Percentiles rank a stretch among this genome's conserved stretches.
These are phyloP conservation scores for Sesia apiformis DNA, from an alignment of 2,888 invertebrate genomes.

Conservation along the genomic window DNA sequence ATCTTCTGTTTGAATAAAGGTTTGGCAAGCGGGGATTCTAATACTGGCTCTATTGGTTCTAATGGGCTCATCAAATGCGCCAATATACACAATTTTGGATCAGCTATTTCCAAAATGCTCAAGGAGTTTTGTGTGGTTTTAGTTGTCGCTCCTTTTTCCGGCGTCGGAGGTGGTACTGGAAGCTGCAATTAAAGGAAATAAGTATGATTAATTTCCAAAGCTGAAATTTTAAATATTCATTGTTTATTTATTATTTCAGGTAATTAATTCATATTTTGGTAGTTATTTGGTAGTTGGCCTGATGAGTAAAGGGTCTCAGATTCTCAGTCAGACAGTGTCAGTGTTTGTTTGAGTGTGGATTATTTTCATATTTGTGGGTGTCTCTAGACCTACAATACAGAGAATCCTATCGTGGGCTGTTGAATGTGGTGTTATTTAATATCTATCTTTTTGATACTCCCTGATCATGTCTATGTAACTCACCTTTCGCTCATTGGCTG, in stretches of 20 bases:
- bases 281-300: too few species aligned
- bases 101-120: constrained; percentile 87
- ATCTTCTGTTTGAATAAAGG: constrained; percentile 85
- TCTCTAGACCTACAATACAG: too few species aligned
- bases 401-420: too few species aligned
- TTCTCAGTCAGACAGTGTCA: too few species aligned
- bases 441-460: too few species aligned
- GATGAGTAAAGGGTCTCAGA: too few species aligned
- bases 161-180: constrained; percentile 78
- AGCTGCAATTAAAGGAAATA: constrained; percentile 44
- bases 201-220: neutral
- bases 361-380: too few species aligned
- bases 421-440: too few species aligned
- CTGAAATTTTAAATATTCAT: neutral
- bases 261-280: too few species aligned
- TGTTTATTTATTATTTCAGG: neutral
- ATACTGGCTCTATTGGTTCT: constrained; percentile 87
- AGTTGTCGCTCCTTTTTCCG: constrained; percentile 75
- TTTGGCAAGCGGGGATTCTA: constrained; percentile 88
- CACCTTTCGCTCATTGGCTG: too few species aligned
- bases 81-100: constrained; percentile 90
- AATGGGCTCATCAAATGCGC: constrained; percentile 93
- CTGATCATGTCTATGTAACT: too few species aligned
- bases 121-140: constrained; percentile 78
- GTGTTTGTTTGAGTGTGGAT: too few species aligned